Evolutionary conservation across 2,113 vertebrate genomes (phyloP).

Genomic region (Pelmatolapia mariae): DNA sequence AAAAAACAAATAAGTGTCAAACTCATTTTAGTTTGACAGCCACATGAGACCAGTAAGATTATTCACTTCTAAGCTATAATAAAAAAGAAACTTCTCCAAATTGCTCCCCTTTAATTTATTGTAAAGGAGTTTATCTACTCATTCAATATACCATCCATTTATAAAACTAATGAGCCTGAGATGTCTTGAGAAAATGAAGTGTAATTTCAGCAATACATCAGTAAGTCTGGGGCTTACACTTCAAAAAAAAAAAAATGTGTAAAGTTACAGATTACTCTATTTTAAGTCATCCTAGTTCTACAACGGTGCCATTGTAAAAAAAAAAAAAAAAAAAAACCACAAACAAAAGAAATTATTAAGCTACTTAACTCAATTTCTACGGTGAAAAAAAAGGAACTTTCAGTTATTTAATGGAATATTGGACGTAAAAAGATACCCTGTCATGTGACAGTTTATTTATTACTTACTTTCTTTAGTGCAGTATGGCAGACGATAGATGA

Average conservation of each 20-base stretch:
- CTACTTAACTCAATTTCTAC: not conserved
- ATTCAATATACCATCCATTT: not conserved
- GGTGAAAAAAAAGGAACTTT: not conserved
- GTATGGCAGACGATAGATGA: not conserved
- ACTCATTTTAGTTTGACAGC: not conserved
- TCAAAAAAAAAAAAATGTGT: not conserved
- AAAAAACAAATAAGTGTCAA: not conserved
- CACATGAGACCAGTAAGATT: not conserved
- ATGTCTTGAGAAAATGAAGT: not conserved
- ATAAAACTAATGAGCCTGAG: not conserved
- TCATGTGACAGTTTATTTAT: not conserved
- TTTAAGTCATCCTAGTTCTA: not conserved
- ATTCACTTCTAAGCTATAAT: not conserved
- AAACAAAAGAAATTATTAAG: fast-evolving
- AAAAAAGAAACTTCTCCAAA: not conserved
- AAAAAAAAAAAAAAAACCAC: not conserved
- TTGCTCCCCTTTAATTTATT: not conserved
- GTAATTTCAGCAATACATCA: not conserved
- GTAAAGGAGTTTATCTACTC: not conserved
- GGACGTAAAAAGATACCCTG: not conserved
- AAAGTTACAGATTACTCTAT: not conserved
- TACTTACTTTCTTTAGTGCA: not conserved
- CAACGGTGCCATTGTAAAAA: fast-evolving
- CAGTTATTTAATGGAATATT: not conserved
- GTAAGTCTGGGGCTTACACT: not conserved